Base-by-base conservation (phyloP, 2,888 invertebrate genomes). In the Chrysotoxum bicinctum region DNA sequence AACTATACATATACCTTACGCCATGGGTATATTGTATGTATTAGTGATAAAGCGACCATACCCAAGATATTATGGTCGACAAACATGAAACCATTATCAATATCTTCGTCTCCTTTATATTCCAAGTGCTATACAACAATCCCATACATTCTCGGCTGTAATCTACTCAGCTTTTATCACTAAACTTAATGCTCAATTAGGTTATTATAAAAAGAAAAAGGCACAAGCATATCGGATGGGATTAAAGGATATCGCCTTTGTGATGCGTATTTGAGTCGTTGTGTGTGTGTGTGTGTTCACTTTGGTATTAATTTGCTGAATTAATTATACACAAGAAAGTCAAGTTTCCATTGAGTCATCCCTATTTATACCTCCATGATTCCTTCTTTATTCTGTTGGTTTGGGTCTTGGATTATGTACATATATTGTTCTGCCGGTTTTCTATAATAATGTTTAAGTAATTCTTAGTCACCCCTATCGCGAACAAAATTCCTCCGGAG, bases 111-210 rank as follows among this genome's bases (percentile, higher is more conserved):
- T n/a, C 32, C 35, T 56, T 35, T 56, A 37, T 37, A 21, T 21
- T 68, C n/a, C n/a, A 40, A 30, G 35, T 64, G 64, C 58, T 21
- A 58, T 45, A 66, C 48, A 66, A 21, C 43, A 60, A n/a, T 69
- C 40, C 54, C n/a, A 48, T 48, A 66, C 50, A 64, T 69, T 84
- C 75, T 45, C 40, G 70, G 75, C 52, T 62, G 48, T 84, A 84
- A 84, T 84, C 79, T 84, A 84, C 84, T 79, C 84, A 72, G 79
- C 84, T 84, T 84, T 84, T 84, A 84, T 84, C 84, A 84, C 84
- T 79, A 79, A 84, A 84, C 84, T 84, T 79, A 84, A 84, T 84
- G 84, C 79, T 79, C 84, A 84, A 84, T 84, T 84, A 84, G 79
- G 79, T 84, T 84, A 84, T 79, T 84, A 84, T 79, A 84, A 83